These are phyloP conservation scores for Gambusia holbrooki DNA, from an alignment of 2,113 vertebrate genomes.

Conservation along the genomic window DNA sequence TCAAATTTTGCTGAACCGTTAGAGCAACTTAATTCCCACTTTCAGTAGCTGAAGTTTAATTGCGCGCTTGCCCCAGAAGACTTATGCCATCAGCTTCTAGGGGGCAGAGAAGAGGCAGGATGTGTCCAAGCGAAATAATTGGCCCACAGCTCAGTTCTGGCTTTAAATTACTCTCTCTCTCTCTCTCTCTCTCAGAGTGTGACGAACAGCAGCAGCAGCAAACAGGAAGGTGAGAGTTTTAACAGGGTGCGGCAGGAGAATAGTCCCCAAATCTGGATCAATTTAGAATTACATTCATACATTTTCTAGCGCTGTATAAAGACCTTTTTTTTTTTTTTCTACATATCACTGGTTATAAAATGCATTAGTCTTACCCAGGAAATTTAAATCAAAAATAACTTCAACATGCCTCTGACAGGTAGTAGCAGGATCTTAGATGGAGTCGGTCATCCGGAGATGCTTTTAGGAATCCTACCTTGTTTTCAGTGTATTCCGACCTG, in stretches of 20 bases:
- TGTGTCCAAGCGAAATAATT: constrained; percentile 73
- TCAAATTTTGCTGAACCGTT: constrained; percentile 67
- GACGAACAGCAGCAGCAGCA: constrained; percentile 29
- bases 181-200: constrained; percentile 37
- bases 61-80: constrained; percentile 37
- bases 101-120: constrained; percentile 31
- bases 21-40: constrained; percentile 53
- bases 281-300: constrained; percentile 16
- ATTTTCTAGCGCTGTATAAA: constrained; percentile 22
- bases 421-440: constrained; percentile 47
- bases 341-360: constrained; percentile 33
- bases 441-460: constrained; percentile 17
- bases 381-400: constrained; percentile 7
- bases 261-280: constrained; percentile 44
- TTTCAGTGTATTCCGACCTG: constrained; percentile 46
- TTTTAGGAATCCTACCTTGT: constrained; percentile 10
- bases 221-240: constrained; percentile 37
- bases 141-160: constrained; percentile 57
- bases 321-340: constrained; percentile 12
- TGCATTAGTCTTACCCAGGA: constrained; percentile 35
- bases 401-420: constrained; percentile 34
- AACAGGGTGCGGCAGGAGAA: constrained; percentile 49
- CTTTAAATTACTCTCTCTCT: constrained; percentile 53
- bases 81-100: constrained; percentile 37
- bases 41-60: constrained; percentile 61